Evolutionary conservation across 2,113 vertebrate genomes (phyloP).

Genomic region (Narcine bancroftii): DNA sequence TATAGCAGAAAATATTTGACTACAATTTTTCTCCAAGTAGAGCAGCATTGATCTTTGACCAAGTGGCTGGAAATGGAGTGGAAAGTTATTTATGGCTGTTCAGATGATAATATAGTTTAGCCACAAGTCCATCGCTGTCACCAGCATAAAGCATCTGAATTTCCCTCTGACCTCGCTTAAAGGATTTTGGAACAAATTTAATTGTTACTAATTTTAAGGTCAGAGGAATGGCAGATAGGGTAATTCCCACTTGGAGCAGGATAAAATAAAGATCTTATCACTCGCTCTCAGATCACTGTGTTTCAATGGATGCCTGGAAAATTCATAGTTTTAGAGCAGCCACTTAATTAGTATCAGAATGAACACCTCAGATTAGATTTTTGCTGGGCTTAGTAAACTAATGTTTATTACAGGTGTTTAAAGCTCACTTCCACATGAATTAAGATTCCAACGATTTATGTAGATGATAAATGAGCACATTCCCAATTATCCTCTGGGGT

Average conservation of each 20-base stretch:
- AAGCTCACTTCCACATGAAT: constrained; percentile 59
- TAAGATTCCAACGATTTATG: constrained; percentile 62
- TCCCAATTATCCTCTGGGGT: constrained; percentile 61
- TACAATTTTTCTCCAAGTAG: no score
- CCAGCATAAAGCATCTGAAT: constrained; percentile 36
- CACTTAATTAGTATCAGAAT: constrained; percentile 47
- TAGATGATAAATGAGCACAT: constrained; percentile 57
- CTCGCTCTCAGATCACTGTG: constrained; percentile 39
- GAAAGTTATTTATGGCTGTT: not conserved
- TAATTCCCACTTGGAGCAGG: constrained; percentile 26
- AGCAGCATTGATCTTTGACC: no score
- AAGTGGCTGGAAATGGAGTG: not conserved
- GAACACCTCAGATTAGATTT: constrained; percentile 46
- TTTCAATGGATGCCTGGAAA: constrained; percentile 39
- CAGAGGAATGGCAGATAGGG: constrained; percentile 44
- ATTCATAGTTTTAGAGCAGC: constrained; percentile 36
- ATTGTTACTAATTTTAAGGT: constrained; percentile 41
- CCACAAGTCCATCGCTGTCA: constrained; percentile 2
- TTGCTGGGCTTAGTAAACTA: constrained; percentile 50
- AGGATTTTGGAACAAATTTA: constrained; percentile 43
- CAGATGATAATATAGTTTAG: not conserved
- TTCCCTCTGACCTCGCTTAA: constrained; percentile 43
- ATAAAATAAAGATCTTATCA: constrained; percentile 42
- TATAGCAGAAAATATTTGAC: no score
- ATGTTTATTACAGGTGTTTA: constrained; percentile 51